Evolutionary conservation across 2,797 vertebrate genomes (phyloP).

Genomic region (Meda fulgida): DNA sequence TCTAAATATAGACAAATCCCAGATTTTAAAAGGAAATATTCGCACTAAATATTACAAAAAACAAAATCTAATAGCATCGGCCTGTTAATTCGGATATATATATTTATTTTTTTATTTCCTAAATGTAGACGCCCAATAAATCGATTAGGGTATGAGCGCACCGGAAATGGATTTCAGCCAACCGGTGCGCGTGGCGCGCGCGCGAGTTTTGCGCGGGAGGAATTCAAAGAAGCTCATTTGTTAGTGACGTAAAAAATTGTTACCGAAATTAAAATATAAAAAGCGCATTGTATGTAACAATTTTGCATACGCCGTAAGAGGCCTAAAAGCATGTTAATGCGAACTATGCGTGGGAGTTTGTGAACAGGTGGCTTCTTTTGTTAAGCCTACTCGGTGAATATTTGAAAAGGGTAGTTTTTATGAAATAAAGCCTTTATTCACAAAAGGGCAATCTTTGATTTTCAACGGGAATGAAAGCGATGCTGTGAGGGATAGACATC

Average conservation of each 20-base stretch:
- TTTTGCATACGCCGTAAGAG: too few species aligned
- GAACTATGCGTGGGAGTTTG: neutral
- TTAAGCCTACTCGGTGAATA: neutral
- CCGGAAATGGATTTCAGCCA: constrained; percentile 66
- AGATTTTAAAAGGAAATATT: neutral
- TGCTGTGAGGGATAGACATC: too few species aligned
- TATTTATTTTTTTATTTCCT: neutral
- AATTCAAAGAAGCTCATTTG: neutral
- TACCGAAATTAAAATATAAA: neutral
- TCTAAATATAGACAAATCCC: neutral
- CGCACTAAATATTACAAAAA: accelerated
- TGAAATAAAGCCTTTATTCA: neutral
- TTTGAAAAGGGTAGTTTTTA: neutral
- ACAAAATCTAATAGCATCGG: accelerated
- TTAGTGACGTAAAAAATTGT: neutral
- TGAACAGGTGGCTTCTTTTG: neutral
- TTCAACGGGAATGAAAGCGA: too few species aligned
- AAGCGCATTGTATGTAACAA: neutral
- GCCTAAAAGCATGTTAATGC: neutral
- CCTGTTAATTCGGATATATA: neutral
- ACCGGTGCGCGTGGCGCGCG: constrained; percentile 63
- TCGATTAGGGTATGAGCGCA: neutral
- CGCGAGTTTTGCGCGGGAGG: constrained; percentile 57
- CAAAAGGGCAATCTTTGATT: too few species aligned
- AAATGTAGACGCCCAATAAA: neutral